A percentile compares a stretch with the other conserved stretches of the same genome.
Conservation (phyloP, 2,113 vertebrate species). For the Cololabis saira region DNA sequence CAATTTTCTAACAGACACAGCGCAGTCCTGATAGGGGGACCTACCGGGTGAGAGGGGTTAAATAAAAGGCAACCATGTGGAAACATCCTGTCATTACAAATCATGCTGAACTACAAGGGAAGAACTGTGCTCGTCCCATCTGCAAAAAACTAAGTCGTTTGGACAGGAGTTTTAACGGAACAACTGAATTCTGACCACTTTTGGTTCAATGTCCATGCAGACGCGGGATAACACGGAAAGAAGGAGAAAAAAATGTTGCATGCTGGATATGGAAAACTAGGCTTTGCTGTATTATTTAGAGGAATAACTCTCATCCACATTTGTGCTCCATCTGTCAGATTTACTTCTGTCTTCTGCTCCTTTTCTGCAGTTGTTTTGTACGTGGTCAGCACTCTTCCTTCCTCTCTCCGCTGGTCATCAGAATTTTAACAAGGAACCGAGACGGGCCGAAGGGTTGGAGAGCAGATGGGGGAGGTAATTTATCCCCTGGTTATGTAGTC, state of each 20-base stretch:
- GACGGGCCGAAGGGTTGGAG: not conserved
- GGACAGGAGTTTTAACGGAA: not conserved
- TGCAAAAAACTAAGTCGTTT: not conserved
- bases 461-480: conserved; percentile 10
- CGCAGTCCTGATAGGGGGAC: not conserved
- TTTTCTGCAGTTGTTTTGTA: not conserved
- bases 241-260: conserved; percentile 3
- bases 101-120: not conserved
- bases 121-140: not conserved
- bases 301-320: conserved; percentile 33
- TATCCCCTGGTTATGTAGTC: conserved; percentile 6
- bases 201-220: not conserved
- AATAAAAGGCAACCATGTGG: not conserved
- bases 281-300: conserved; percentile 13
- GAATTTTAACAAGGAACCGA: too few relatives aligned
- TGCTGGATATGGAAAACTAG: not conserved
- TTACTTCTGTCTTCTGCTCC: not conserved
- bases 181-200: not conserved
- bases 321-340: conserved; percentile 52
- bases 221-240: not conserved
- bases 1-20: not conserved
- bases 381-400: not conserved
- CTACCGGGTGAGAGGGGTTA: not conserved
- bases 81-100: conserved; percentile 1
- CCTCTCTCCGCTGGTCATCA: conserved; percentile 7